Percentiles rank a stretch among this genome's conserved stretches.
These are phyloP conservation scores for Pterostichus madidus DNA, from an alignment of 2,888 invertebrate genomes.

Conservation along the genomic window DNA sequence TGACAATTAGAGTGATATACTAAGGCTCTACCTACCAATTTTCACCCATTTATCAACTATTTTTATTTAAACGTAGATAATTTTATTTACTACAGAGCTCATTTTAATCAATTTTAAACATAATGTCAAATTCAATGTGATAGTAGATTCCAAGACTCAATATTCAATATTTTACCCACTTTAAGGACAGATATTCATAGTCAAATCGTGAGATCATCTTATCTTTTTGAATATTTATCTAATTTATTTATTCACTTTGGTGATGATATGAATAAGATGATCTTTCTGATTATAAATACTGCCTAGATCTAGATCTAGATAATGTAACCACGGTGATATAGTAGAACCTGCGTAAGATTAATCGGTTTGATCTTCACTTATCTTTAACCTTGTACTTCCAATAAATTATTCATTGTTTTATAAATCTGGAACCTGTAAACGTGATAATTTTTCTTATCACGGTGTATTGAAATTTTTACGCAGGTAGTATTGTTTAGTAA, in stretches of 20 bases:
- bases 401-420: not conserved
- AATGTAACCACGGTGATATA: not conserved
- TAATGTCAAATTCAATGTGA: conserved; percentile 65
- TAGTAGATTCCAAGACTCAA: conserved; percentile 52
- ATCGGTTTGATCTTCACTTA: not conserved
- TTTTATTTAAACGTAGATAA: conserved; percentile 22
- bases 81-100: conserved; percentile 40
- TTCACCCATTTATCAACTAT: not conserved
- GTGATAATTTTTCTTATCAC: not conserved
- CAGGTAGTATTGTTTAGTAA: conserved; percentile 20
- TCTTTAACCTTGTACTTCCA: not conserved
- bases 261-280: too few relatives aligned
- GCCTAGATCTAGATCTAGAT: not conserved
- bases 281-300: too few relatives aligned
- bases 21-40: not conserved
- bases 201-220: not conserved
- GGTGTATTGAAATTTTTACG: not conserved
- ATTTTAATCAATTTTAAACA: conserved; percentile 36
- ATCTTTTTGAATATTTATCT: too few relatives aligned
- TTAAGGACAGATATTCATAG: conserved; percentile 16
- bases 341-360: conserved; percentile 21
- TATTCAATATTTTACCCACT: conserved; percentile 6
- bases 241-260: too few relatives aligned
- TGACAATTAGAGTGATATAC: conserved; percentile 18
- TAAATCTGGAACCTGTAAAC: not conserved